These are phyloP conservation scores for Hemiprocne comata DNA, from an alignment of 2,113 vertebrate species.

Conservation along the genomic window DNA sequence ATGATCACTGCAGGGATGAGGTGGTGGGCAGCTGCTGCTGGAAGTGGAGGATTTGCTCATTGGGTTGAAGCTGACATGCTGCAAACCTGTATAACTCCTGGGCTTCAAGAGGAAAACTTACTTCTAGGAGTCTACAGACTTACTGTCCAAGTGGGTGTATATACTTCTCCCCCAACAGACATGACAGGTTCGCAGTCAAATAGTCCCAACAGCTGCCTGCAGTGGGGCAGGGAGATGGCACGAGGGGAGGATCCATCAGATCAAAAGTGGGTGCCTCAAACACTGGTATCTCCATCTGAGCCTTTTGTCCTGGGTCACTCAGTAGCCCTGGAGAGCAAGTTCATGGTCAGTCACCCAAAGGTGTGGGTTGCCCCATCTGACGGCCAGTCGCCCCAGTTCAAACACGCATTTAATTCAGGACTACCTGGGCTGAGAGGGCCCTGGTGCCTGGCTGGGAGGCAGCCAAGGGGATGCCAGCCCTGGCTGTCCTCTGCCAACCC, in stretches of 20 bases:
- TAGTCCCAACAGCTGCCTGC: accelerated
- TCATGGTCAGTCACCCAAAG: background rate
- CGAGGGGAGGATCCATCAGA: background rate
- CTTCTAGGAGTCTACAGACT: background rate
- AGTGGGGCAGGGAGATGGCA: background rate
- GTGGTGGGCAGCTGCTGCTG: background rate
- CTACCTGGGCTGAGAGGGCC: accelerated
- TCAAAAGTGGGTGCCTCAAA: accelerated
- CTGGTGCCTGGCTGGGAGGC: too few relatives aligned
- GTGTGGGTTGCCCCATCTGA: background rate
- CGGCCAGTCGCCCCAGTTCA: background rate
- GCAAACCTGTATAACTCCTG: background rate
- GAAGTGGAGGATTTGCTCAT: accelerated
- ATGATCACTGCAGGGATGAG: background rate
- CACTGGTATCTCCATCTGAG: background rate
- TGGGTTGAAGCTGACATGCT: background rate
- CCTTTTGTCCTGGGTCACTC: accelerated
- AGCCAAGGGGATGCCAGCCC: too few relatives aligned
- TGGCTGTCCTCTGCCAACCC: too few relatives aligned
- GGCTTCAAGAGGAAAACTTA: background rate
- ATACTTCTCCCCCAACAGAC: background rate
- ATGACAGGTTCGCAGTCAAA: background rate
- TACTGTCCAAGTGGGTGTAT: accelerated
- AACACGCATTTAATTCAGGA: background rate
- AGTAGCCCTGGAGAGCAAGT: background rate